A percentile compares a stretch with the other conserved stretches of the same genome.
These are phyloP conservation scores for Limanda limanda DNA, from an alignment of 2,113 vertebrate species.

Conservation along the genomic window DNA sequence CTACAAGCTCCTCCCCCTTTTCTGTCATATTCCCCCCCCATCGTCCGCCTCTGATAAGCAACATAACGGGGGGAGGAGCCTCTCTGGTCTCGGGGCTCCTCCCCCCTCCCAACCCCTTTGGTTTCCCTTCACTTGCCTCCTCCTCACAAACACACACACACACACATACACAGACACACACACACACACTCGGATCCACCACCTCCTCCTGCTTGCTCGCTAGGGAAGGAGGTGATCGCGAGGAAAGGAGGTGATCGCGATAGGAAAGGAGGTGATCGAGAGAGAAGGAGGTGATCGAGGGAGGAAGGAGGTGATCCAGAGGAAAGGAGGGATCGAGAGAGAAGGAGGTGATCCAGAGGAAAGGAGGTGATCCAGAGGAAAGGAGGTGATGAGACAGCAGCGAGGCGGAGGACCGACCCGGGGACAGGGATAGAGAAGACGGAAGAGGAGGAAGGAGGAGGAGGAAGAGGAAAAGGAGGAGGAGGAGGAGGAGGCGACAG, in stretches of 20 bases:
- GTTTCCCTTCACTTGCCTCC: slow-evolving; percentile 22
- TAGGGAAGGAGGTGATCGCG: slow-evolving; percentile 36
- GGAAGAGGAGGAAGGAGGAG: slow-evolving; percentile 25
- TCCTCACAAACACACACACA: neutral
- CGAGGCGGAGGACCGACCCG: slow-evolving; percentile 11
- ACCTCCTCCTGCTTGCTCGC: slow-evolving; percentile 28
- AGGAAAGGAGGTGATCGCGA: too few relatives aligned
- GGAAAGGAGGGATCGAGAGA: too few relatives aligned
- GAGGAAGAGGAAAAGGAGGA: too few relatives aligned
- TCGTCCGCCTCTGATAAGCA: slow-evolving; percentile 53
- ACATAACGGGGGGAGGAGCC: slow-evolving; percentile 73
- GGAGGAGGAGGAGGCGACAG: slow-evolving; percentile 42
- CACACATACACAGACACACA: neutral
- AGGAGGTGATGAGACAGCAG: slow-evolving; percentile 54
- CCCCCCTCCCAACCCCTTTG: slow-evolving; percentile 35
- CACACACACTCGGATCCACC: slow-evolving; percentile 19
- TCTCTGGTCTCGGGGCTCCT: slow-evolving; percentile 58
- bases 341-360: too few relatives aligned
- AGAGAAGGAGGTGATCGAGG: too few relatives aligned
- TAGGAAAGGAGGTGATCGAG: too few relatives aligned
- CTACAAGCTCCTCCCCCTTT: too few relatives aligned
- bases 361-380: too few relatives aligned
- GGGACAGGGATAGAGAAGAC: neutral
- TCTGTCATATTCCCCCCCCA: slow-evolving; percentile 15
- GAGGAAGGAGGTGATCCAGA: too few relatives aligned